These are phyloP conservation scores for Drosophila ambigua DNA, from an alignment of 1,140 invertebrate genomes.

Conservation along the genomic window DNA sequence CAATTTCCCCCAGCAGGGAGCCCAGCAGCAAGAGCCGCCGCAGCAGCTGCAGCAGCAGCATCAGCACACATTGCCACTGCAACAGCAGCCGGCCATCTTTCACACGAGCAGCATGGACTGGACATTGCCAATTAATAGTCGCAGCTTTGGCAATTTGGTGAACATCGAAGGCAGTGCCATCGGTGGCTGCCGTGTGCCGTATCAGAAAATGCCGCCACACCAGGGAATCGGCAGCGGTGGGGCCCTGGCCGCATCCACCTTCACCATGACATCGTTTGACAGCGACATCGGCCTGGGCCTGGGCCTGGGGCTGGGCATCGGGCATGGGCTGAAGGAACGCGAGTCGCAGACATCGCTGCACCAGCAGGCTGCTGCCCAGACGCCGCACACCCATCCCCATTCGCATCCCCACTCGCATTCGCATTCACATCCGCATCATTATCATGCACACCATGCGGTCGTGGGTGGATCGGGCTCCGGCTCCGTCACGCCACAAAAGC, in stretches of 20 bases:
- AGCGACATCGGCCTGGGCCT: conserved; percentile 40
- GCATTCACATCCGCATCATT: conserved; percentile 65
- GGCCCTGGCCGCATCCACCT: conserved; percentile 57
- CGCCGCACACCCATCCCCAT: conserved; percentile 29
- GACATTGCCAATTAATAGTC: conserved; percentile 72
- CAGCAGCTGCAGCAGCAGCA: conserved; percentile 15
- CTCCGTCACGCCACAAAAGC: conserved; percentile 69
- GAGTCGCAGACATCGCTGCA: conserved; percentile 61
- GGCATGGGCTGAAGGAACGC: conserved; percentile 72
- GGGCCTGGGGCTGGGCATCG: too few species aligned
- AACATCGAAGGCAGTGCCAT: conserved; percentile 62
- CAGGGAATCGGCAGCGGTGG: conserved; percentile 19
- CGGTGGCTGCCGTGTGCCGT: conserved; percentile 65
- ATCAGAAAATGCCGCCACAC: conserved; percentile 65
- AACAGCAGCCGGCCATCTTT: conserved; percentile 51
- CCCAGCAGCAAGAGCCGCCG: conserved; percentile 33
- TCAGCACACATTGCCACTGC: conserved; percentile 15
- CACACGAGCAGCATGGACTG: conserved; percentile 75
- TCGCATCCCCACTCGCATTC: conserved; percentile 45
- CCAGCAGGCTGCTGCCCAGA: conserved; percentile 13
- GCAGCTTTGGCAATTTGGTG: conserved; percentile 78
- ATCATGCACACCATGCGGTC: conserved; percentile 65
- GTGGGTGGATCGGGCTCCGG: conserved; percentile 34
- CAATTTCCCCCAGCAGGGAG: conserved; percentile 63
- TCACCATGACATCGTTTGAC: conserved; percentile 74